A percentile compares a stretch with the other conserved stretches of the same genome.
Evolutionary conservation across 2,888 invertebrate species (phyloP).

Genomic region (Drosophila merina): DNA sequence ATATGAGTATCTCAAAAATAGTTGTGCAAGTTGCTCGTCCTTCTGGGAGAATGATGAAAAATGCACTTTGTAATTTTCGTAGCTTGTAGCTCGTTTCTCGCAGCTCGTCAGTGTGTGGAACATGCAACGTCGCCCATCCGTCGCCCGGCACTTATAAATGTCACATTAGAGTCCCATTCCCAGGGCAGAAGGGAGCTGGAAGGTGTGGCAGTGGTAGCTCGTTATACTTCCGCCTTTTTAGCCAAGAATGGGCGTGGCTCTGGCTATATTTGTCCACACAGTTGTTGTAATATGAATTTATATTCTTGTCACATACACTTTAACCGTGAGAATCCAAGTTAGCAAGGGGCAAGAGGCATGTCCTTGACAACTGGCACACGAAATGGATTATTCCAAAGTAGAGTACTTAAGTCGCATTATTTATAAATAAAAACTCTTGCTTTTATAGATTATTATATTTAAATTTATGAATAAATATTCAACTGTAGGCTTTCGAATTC

Average conservation of each 20-base stretch:
- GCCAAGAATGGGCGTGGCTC: conserved; percentile 16
- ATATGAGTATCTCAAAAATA: conserved; percentile 47
- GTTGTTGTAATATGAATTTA: conserved; percentile 44
- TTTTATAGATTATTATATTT: background rate
- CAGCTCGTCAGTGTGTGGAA: conserved; percentile 63
- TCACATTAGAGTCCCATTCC: conserved; percentile 72
- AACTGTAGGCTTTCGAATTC: conserved; percentile 26
- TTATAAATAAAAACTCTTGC: background rate
- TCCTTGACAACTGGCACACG: conserved; percentile 9
- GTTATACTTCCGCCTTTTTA: conserved; percentile 55
- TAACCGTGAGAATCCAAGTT: conserved; percentile 26
- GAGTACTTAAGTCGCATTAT: background rate
- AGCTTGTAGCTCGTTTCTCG: conserved; percentile 61
- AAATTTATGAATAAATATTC: background rate
- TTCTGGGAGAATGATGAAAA: conserved; percentile 64
- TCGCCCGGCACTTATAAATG: conserved; percentile 70
- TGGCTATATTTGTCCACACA: conserved; percentile 40
- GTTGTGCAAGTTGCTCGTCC: conserved; percentile 42
- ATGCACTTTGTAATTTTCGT: conserved; percentile 74
- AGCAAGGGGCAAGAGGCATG: background rate
- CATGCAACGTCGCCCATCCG: conserved; percentile 57
- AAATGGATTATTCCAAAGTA: conserved; percentile 15
- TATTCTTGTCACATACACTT: conserved; percentile 40
- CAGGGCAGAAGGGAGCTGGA: conserved; percentile 28
- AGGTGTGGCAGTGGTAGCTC: conserved; percentile 44